These are phyloP conservation scores for Mormyrus proboscirostris DNA, from an alignment of 2,797 vertebrate genomes.

Conservation along the genomic window DNA sequence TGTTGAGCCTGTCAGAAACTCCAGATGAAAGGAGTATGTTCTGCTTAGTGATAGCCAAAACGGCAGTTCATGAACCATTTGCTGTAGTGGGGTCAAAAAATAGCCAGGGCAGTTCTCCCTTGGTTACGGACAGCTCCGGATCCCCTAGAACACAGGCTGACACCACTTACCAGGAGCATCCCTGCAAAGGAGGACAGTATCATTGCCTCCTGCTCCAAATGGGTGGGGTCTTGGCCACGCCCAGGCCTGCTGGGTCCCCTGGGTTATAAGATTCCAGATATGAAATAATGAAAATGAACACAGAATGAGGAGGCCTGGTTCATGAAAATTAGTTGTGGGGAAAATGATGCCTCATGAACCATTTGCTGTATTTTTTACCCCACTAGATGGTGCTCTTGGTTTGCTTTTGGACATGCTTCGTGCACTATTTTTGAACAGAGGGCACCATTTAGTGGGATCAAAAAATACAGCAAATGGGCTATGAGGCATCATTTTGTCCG, in stretches of 20 bases:
- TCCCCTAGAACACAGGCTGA: background rate
- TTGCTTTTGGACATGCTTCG: background rate
- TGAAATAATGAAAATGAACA: background rate
- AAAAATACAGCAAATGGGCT: background rate
- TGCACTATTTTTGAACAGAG: background rate
- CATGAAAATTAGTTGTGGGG: background rate
- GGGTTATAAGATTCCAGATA: background rate
- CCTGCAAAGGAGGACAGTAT: constrained; percentile 81
- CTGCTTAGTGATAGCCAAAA: background rate
- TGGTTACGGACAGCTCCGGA: background rate
- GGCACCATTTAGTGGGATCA: background rate
- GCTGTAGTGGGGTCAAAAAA: background rate
- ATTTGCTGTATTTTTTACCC: background rate
- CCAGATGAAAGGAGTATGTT: background rate
- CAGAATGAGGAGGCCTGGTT: background rate
- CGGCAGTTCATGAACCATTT: background rate
- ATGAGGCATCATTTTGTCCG: background rate
- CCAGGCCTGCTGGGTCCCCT: constrained; percentile 39
- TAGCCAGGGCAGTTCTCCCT: background rate
- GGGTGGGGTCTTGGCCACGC: constrained; percentile 51
- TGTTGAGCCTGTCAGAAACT: background rate
- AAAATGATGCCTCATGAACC: background rate
- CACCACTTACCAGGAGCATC: constrained; percentile 67
- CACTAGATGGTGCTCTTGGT: background rate
- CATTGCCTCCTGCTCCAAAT: constrained; percentile 72